These are phyloP conservation scores for Penaeus chinensis DNA, from an alignment of 1,140 invertebrate species.

Conservation along the genomic window DNA sequence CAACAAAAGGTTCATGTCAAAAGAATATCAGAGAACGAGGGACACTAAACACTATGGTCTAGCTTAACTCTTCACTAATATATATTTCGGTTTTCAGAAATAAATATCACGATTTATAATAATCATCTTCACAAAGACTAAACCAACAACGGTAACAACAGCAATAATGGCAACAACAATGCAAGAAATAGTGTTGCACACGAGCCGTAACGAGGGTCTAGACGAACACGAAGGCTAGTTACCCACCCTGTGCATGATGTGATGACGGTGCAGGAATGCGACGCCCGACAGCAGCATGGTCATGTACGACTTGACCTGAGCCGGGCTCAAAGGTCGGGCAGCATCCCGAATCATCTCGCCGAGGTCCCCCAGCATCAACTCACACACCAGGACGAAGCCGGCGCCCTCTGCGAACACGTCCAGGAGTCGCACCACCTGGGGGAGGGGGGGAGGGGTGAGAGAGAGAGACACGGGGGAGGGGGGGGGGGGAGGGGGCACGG, in stretches of 20 bases:
- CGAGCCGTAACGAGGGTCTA: too few relatives aligned
- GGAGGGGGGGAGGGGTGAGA: not conserved
- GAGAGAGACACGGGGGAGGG: not conserved
- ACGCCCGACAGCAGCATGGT: constrained; percentile 93
- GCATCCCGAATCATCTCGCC: constrained; percentile 86
- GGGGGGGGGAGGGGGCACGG: not conserved
- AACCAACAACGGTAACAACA: too few relatives aligned
- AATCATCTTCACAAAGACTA: too few relatives aligned
- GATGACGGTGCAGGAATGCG: constrained; percentile 86
- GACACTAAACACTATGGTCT: too few relatives aligned
- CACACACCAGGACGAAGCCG: constrained; percentile 91
- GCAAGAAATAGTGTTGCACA: too few relatives aligned
- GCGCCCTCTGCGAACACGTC: constrained; percentile 92
- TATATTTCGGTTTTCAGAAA: too few relatives aligned
- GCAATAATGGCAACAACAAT: too few relatives aligned
- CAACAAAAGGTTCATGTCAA: too few relatives aligned
- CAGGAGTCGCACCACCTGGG: constrained; percentile 86
- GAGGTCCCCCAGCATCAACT: constrained; percentile 91
- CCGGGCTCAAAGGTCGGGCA: constrained; percentile 77
- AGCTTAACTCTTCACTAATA: too few relatives aligned
- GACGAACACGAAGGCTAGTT: not conserved
- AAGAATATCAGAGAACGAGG: too few relatives aligned
- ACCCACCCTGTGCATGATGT: constrained; percentile 91
- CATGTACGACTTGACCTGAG: constrained; percentile 88
- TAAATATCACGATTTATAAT: too few relatives aligned